phyloP scores from a whole-genome alignment of 1,140 invertebrate genomes.

The Drosophila obscura region DNA sequence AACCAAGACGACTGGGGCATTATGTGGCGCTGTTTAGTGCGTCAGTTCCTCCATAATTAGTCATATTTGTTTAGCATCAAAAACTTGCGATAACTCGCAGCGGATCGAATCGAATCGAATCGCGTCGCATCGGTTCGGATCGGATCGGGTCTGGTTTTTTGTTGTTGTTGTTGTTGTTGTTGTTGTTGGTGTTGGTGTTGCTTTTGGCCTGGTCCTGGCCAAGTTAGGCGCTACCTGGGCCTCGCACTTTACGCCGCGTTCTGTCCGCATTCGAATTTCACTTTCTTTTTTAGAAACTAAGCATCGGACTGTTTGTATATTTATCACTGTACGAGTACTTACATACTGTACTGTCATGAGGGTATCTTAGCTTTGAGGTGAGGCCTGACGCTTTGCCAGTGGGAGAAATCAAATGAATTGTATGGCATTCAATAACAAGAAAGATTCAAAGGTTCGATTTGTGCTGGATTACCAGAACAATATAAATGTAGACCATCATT shows the following conservation, averaged over 20 bases:
- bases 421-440: too few species aligned
- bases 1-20: conserved; percentile 76
- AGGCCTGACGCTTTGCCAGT: background rate
- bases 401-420: background rate
- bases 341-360: background rate
- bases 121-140: too few species aligned
- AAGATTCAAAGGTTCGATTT: too few species aligned
- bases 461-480: too few species aligned
- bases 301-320: conserved; percentile 43
- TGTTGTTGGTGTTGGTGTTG: conserved; percentile 6
- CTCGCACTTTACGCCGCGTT: conserved; percentile 73
- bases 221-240: conserved; percentile 57
- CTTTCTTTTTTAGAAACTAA: conserved; percentile 80
- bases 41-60: conserved; percentile 81
- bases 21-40: conserved; percentile 79
- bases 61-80: conserved; percentile 82
- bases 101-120: conserved; percentile 16
- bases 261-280: conserved; percentile 74
- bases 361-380: conserved; percentile 3
- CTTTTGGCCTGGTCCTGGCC: conserved; percentile 69
- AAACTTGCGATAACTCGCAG: conserved; percentile 72
- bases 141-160: conserved; percentile 1
- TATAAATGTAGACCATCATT: too few species aligned
- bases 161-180: conserved; percentile 3
- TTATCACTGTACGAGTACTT: conserved; percentile 17